Percentiles rank a stretch among this genome's conserved stretches.
These are phyloP conservation scores for Labeo catla DNA, from an alignment of 2,113 vertebrate genomes.

Conservation along the genomic window DNA sequence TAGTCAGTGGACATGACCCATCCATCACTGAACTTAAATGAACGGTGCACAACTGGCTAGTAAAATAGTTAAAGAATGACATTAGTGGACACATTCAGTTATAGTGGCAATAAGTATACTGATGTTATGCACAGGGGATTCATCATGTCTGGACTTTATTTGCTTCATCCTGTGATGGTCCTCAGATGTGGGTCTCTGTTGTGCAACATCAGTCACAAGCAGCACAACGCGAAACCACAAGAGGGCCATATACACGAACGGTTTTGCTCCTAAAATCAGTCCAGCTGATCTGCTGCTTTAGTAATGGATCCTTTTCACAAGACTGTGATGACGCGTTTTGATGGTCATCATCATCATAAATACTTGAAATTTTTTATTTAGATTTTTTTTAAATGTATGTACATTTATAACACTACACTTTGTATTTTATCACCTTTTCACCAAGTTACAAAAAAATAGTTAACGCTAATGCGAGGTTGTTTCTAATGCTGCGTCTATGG, in stretches of 20 bases:
- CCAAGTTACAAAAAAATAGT: no score
- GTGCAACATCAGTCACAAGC: neutral
- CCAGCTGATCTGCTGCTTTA: neutral
- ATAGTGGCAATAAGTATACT: neutral
- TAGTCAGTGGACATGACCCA: neutral
- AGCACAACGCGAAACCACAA: neutral
- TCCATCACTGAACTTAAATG: slow-evolving; percentile 5
- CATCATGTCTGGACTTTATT: neutral
- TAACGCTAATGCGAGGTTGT: no score
- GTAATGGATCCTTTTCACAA: no score
- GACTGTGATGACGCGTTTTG: no score
- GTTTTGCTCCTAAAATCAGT: neutral
- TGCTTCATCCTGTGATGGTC: neutral
- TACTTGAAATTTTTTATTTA: no score
- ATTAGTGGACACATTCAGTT: neutral
- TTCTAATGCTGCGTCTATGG: no score
- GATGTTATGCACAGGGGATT: neutral
- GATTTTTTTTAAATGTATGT: no score
- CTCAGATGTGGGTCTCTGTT: neutral
- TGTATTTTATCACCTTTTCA: no score
- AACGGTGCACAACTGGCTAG: neutral
- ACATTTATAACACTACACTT: no score
- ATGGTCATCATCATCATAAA: no score
- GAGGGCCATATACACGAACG: slow-evolving; percentile 38
- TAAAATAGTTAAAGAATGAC: neutral